Evolutionary conservation across 2,797 vertebrate species (phyloP), one percentile per base, ranked within the genome.

Genomic region (Tachyglossus aculeatus): DNA sequence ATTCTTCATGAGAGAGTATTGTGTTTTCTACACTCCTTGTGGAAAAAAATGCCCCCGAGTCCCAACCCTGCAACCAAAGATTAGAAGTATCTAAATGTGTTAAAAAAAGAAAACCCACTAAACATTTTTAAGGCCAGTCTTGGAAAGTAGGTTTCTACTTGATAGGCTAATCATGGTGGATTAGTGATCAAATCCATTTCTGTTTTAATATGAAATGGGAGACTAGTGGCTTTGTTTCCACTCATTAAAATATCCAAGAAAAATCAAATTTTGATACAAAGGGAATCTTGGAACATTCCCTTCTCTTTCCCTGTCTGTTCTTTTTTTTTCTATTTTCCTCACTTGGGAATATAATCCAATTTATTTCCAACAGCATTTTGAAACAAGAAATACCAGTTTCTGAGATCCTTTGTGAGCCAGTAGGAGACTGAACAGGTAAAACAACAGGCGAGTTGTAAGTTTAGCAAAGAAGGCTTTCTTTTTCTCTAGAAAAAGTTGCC

Each of bases 201-300:
- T 53, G 55, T 81, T 88, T 87, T 50, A 64, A n/a, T 41, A 38
- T 48, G 65, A 74, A 75, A 33, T 34, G 31, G 36, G 41, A 51
- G 54, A 41, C 4, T 53, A n/a, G 16, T 54, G 24, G 19, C 69
- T n/a, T 87, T 38, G 14, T 69, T 66, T 71, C 45, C 0, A 1
- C 37, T 45, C 71, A 40, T 77, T 24, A 16, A 54, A 79, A 70
- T 27, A 60, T 78, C 67, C 74, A 74, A 62, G 37, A 61, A 51
- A 82, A 81, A 81, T 67, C 43, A 63, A 60, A 32, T 79, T 82
- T 83, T 41, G 51, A 9, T n/a, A 52, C 53, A 14, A 57, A 62
- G 27, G 56, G 32, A 38, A 34, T 19, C 31, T 57, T 62, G 44
- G 55, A 48, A 16, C 27, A 31, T 78, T 80, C 64, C 14, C 29